Evolutionary conservation across 2,888 invertebrate species (phyloP).

Genomic region (Morpho helenor): DNA sequence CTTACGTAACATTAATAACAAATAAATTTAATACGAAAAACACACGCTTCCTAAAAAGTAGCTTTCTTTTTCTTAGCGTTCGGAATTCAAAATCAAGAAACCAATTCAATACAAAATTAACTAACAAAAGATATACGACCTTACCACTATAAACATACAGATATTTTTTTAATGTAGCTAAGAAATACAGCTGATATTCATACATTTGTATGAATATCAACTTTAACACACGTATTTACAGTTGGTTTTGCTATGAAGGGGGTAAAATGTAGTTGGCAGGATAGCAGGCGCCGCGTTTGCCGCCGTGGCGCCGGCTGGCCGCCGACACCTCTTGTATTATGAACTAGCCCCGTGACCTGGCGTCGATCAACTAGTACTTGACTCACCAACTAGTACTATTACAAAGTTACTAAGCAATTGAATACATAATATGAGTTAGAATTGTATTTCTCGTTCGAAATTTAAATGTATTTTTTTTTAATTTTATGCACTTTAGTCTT

Average conservation of each 20-base stretch:
- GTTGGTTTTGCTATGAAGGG: conserved; percentile 33
- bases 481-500: too few species aligned
- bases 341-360: conserved; percentile 75
- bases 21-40: conserved; percentile 53
- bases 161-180: conserved; percentile 33
- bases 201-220: conserved; percentile 24
- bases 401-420: conserved; percentile 56
- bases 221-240: conserved; percentile 25
- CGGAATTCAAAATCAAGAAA: conserved; percentile 73
- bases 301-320: conserved; percentile 75
- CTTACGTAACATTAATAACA: conserved; percentile 35
- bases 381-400: conserved; percentile 58
- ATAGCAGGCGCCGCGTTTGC: conserved; percentile 72
- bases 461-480: too few species aligned
- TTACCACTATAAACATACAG: conserved; percentile 32
- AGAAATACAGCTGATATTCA: conserved; percentile 44
- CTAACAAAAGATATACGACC: conserved; percentile 28
- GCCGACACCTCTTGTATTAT: conserved; percentile 77
- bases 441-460: too few species aligned
- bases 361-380: conserved; percentile 74
- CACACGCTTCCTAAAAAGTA: conserved; percentile 66
- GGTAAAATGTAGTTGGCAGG: conserved; percentile 55
- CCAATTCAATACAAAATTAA: conserved; percentile 40
- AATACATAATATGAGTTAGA: conserved; percentile 36
- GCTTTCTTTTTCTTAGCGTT: conserved; percentile 69